Evolutionary conservation across 2,888 invertebrate genomes (phyloP).

Genomic region (Drosophila cyrtoloma): DNA sequence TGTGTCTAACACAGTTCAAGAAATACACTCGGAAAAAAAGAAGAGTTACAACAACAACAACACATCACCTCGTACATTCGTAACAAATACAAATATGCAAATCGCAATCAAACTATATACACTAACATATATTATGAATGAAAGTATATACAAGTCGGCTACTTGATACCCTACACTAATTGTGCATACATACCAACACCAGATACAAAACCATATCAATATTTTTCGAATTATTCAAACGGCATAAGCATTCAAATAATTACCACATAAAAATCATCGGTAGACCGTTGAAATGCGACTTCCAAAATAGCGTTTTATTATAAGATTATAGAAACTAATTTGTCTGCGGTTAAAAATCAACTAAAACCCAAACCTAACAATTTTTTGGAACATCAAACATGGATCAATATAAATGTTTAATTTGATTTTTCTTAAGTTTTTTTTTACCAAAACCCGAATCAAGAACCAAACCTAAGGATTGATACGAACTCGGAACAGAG

Average conservation of each 20-base stretch:
- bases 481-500: neutral
- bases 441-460: neutral
- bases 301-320: constrained; percentile 1
- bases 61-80: constrained; percentile 8
- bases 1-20: constrained; percentile 52
- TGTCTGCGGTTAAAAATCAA: neutral
- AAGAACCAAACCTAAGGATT: neutral
- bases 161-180: constrained; percentile 5
- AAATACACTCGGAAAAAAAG: constrained; percentile 24
- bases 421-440: neutral
- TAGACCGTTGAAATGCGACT: constrained; percentile 20
- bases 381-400: neutral
- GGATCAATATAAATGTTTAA: neutral
- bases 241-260: constrained; percentile 11
- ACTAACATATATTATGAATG: constrained; percentile 29
- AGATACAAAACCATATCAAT: constrained; percentile 41
- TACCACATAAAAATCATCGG: constrained; percentile 20
- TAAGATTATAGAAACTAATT: neutral
- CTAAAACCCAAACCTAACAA: neutral
- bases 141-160: constrained; percentile 18
- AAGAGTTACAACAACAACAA: constrained; percentile 5
- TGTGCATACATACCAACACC: constrained; percentile 17
- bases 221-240: constrained; percentile 65
- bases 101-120: constrained; percentile 30
- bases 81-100: constrained; percentile 17